These are phyloP conservation scores for Chaetura pelagica DNA, from an alignment of 2,113 vertebrate species.

Conservation along the genomic window DNA sequence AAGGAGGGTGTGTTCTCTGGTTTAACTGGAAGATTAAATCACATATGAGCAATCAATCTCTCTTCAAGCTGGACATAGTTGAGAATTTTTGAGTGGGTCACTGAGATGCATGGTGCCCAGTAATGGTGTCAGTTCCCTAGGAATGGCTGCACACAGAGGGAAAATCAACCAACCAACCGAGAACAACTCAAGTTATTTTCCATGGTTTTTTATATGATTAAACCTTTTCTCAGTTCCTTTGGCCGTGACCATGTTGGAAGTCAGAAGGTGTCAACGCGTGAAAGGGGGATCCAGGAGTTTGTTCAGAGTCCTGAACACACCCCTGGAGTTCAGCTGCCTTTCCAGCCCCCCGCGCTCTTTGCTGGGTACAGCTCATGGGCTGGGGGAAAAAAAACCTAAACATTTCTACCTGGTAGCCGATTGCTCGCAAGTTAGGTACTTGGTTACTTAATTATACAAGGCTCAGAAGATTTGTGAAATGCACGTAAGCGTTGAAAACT, in stretches of 20 bases:
- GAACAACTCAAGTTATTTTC: neutral
- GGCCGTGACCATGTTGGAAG: neutral
- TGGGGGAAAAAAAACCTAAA: rapidly evolving
- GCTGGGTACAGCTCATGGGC: neutral
- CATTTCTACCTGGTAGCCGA: neutral
- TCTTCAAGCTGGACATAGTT: neutral
- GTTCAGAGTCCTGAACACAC: neutral
- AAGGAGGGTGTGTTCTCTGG: neutral
- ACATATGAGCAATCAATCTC: neutral
- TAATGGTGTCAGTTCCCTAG: neutral
- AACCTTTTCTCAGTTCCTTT: neutral
- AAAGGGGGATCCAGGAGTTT: neutral
- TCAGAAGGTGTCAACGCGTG: neutral
- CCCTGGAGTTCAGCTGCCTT: neutral
- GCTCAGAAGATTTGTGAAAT: neutral
- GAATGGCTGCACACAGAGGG: neutral
- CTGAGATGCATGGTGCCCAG: neutral
- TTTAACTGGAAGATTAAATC: neutral
- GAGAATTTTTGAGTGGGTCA: neutral
- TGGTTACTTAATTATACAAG: too few relatives aligned
- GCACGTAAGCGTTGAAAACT: neutral
- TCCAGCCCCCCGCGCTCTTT: too few relatives aligned
- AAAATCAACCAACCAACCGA: neutral
- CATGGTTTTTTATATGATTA: neutral
- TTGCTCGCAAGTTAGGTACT: neutral